Base-by-base conservation (phyloP, 2,113 vertebrate genomes). In the Porphyrio hochstetteri region DNA sequence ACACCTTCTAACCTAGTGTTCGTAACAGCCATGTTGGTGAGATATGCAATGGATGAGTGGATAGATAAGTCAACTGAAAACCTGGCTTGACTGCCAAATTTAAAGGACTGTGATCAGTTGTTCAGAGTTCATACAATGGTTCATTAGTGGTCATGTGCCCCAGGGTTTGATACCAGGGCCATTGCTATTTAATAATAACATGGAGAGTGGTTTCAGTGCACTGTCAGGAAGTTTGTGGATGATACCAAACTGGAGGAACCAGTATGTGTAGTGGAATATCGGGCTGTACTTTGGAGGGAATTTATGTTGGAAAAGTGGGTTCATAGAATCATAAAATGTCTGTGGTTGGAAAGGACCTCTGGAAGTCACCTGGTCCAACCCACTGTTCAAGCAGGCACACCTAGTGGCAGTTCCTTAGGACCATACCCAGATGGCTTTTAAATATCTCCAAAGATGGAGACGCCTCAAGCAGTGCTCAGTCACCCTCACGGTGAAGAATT, bases 121-220 rank as follows among this genome's bases (percentile, higher is more conserved):
- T 29, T 82, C 24, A n/a, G 60, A 44, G n/a, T n/a, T 71, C 44
- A 13, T 1, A 10, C 10, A 16, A 21, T 72, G 57, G 12, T 9
- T 86, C 15, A 6, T 48, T 15, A 10, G 13, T 20, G 70, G 11
- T n/a, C 0, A 0, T 7, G 27, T 55, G 36, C 38, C 33, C 56
- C 63, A 31, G 48, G 23, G 21, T 60, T 59, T 86, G 52, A 9
- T 48, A 40, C 17, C 36, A 44, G 35, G 40, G 42, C 11, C 31
- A 80, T 2, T 16, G 0, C 2, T 33, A 15, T 63, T 74, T 4
- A 53, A 16, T 10, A 56, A 40, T 25, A 17, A 1, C 0, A 1
- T 46, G 35, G 15, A 65, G 16, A 60, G 6, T 50, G 33, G 20
- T 10, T 3, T 40, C 21, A 72, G 16, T 46, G 42, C 7, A 3